Base-by-base conservation (phyloP, 1,140 invertebrate species). In the Drosophila mojavensis region DNA sequence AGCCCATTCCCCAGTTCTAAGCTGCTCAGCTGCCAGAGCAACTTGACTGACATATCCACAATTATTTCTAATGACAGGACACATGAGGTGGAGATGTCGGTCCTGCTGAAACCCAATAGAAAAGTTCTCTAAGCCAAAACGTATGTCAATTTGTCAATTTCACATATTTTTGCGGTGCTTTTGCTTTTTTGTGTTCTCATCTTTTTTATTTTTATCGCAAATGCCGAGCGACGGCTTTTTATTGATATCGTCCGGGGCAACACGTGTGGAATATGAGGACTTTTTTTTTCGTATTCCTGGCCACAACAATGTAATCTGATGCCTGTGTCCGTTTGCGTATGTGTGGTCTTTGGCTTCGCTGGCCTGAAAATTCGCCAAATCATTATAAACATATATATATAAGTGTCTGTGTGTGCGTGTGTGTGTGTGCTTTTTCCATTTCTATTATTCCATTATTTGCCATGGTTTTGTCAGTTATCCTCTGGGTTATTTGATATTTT, bases 221-320 rank as follows among this genome's bases (percentile, higher is more conserved):
- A 69, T 72, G 75, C 81, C 83, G 58, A 50, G 48, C 82, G 65
- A 67, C 43, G 62, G 64, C 79, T 85, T 86, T 86, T 86, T 86
- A 86, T 86, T 88, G 83, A 86, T 86, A 86, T 88, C 79, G 83
- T 88, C 83, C 83, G 83, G 73, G 83, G 83, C 66, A 86, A 88
- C 83, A 86, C 83, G 83, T 86, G 83, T 86, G 4, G 45, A 17
- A 13, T 33, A 33, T 45, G 41, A 56, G 54, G 78, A 65, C 39
- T 30, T 50, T 64, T 28, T 30, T 50, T 61, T 28, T 50, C 20
- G 20, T 64, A 64, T 50, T 71, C 60, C 47, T 64, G 73, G 75
- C 83, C 83, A 89, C 84, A 89, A 88, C 84, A 88, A 89, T 88
- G 83, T 89, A 88, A 88, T 88, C 83, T 88, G 84, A 88, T 88